Conservation (phyloP, 2,797 vertebrate genomes). For the Rhabdomys pumilio region DNA sequence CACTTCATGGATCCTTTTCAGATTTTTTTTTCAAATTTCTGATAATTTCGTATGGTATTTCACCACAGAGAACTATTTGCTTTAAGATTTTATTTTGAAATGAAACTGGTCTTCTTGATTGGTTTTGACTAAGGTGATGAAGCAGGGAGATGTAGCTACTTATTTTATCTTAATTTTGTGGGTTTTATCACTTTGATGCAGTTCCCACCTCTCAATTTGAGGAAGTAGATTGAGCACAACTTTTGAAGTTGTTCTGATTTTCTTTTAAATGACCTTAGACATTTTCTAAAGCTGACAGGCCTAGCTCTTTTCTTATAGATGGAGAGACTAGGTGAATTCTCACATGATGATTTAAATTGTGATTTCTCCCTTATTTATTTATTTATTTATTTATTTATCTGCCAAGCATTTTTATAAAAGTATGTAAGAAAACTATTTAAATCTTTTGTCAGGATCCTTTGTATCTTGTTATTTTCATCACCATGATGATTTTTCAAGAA, state of each 20-base stretch:
- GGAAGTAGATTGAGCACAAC: not conserved
- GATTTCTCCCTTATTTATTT: not conserved
- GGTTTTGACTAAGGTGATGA: not conserved
- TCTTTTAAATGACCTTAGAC: not conserved
- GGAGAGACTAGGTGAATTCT: not conserved
- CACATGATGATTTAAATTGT: not conserved
- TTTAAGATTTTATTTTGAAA: constrained; percentile 32
- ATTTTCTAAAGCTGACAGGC: not conserved
- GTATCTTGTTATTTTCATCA: constrained; percentile 11
- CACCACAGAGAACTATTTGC: not conserved
- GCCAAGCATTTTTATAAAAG: not conserved
- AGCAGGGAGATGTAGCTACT: not conserved
- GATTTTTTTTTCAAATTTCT: not conserved
- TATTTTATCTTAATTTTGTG: not conserved
- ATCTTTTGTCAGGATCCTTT: constrained; percentile 38
- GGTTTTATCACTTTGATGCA: not conserved
- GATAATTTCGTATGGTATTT: not conserved
- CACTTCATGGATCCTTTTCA: not conserved
- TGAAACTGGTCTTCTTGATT: not conserved
- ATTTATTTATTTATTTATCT: not conserved
- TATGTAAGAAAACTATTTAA: not conserved
- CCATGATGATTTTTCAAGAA: not conserved
- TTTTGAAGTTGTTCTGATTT: not conserved
- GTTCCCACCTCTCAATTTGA: constrained; percentile 10
- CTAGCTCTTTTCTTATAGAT: not conserved